Evolutionary conservation across 2,888 invertebrate genomes (phyloP).

Genomic region (Drosophila subsilvestris): DNA sequence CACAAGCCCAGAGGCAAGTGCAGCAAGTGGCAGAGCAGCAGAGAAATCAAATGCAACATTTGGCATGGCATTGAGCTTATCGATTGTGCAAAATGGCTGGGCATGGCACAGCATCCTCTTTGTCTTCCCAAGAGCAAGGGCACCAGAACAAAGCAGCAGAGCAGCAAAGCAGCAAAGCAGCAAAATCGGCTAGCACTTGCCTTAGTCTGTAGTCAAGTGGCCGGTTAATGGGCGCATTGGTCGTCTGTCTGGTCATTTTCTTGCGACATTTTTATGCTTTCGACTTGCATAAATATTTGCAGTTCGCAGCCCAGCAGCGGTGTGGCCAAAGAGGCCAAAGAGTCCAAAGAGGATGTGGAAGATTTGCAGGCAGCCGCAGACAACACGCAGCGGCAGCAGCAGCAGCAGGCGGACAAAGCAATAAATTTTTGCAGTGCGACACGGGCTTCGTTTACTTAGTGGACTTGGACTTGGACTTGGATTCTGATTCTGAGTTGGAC

Average conservation of each 20-base stretch:
- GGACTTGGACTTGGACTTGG: neutral
- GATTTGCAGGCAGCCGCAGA: neutral
- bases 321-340: no score
- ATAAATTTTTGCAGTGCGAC: constrained; percentile 43
- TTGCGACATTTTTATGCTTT: constrained; percentile 52
- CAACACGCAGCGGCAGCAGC: neutral
- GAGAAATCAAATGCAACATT: constrained; percentile 34
- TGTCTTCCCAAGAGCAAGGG: no score
- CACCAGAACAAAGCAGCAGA: no score
- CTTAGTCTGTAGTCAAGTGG: constrained; percentile 39
- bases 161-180: neutral
- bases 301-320: neutral
- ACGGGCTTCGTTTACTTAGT: constrained; percentile 32
- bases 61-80: neutral
- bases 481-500: neutral
- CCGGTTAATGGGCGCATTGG: constrained; percentile 36
- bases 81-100: constrained; percentile 40
- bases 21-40: no score
- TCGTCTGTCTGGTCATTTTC: constrained; percentile 19
- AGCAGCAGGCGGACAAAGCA: constrained; percentile 20
- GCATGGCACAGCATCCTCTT: no score
- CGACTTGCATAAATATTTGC: constrained; percentile 56
- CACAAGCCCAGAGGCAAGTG: constrained; percentile 1
- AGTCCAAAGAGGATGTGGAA: neutral
- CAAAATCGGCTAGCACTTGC: constrained; percentile 26